A percentile compares a stretch with the other conserved stretches of the same genome.
Conservation (phyloP, 2,797 vertebrate genomes). For the Centroberyx gerrardi region DNA sequence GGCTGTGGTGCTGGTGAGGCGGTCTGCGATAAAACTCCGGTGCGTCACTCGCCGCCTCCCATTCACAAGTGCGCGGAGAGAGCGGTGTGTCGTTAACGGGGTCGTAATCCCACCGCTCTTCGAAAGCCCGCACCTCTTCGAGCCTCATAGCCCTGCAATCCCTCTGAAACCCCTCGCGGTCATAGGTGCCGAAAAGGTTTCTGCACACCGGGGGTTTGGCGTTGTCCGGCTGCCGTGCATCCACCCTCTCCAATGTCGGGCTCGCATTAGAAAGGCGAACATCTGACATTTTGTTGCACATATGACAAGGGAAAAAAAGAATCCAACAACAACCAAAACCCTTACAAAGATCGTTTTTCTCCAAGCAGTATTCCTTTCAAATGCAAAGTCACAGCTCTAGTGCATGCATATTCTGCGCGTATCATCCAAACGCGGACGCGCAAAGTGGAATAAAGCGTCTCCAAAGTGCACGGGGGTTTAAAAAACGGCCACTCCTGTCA, state of each 20-base stretch:
- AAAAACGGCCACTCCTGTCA: slow-evolving; percentile 79
- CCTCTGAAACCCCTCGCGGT: slow-evolving; percentile 86
- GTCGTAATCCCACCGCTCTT: slow-evolving; percentile 91
- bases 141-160: slow-evolving; percentile 76
- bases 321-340: slow-evolving; percentile 26
- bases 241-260: slow-evolving; percentile 94
- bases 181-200: slow-evolving; percentile 90
- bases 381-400: slow-evolving; percentile 58
- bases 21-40: slow-evolving; percentile 90
- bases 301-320: slow-evolving; percentile 56
- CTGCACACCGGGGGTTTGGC: slow-evolving; percentile 89
- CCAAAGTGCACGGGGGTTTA: slow-evolving; percentile 53
- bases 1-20: slow-evolving; percentile 67
- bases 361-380: slow-evolving; percentile 75
- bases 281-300: slow-evolving; percentile 94
- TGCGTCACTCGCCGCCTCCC: slow-evolving; percentile 86
- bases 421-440: slow-evolving; percentile 70
- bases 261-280: slow-evolving; percentile 96
- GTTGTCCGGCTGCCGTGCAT: slow-evolving; percentile 88
- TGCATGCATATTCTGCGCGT: slow-evolving; percentile 72
- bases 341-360: slow-evolving; percentile 56
- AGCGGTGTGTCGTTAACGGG: slow-evolving; percentile 87
- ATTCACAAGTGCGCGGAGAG: slow-evolving; percentile 85
- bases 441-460: slow-evolving; percentile 44
- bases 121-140: slow-evolving; percentile 83